Conservation (phyloP, 2,797 vertebrate species). For the Crocidura indochinensis region DNA sequence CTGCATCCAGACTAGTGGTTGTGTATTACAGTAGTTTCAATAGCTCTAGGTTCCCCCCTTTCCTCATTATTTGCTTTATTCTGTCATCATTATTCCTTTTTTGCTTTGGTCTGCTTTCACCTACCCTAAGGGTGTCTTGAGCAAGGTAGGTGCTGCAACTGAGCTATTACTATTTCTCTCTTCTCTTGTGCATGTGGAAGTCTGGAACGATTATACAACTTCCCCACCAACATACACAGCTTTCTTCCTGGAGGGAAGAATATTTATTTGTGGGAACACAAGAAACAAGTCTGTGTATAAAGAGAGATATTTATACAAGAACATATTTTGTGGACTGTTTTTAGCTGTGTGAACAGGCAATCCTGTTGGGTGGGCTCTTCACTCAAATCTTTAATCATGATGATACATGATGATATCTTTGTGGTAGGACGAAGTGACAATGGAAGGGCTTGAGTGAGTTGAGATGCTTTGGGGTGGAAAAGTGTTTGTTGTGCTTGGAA, state of each 20-base stretch:
- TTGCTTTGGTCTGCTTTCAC: constrained; percentile 41
- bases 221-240: background rate
- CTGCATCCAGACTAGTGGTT: constrained; percentile 40
- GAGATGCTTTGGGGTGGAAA: background rate
- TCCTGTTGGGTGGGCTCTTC: constrained; percentile 22
- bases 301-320: constrained; percentile 57
- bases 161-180: constrained; percentile 18
- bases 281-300: constrained; percentile 56
- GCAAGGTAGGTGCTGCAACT: background rate
- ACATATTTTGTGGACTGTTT: constrained; percentile 63
- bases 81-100: constrained; percentile 48
- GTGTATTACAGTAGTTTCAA: constrained; percentile 44
- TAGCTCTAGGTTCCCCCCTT: constrained; percentile 1
- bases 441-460: background rate
- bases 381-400: constrained; percentile 32
- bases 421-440: constrained; percentile 1
- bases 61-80: background rate
- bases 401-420: constrained; percentile 21
- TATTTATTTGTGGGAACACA: constrained; percentile 25
- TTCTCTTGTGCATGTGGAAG: constrained; percentile 19
- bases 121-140: background rate
- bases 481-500: background rate
- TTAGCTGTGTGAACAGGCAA: constrained; percentile 49
- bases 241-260: constrained; percentile 23
- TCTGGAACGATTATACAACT: background rate